These are phyloP conservation scores for Mesorhabditis sp. DNA, from an alignment of 2,888 invertebrate genomes.

Conservation along the genomic window DNA sequence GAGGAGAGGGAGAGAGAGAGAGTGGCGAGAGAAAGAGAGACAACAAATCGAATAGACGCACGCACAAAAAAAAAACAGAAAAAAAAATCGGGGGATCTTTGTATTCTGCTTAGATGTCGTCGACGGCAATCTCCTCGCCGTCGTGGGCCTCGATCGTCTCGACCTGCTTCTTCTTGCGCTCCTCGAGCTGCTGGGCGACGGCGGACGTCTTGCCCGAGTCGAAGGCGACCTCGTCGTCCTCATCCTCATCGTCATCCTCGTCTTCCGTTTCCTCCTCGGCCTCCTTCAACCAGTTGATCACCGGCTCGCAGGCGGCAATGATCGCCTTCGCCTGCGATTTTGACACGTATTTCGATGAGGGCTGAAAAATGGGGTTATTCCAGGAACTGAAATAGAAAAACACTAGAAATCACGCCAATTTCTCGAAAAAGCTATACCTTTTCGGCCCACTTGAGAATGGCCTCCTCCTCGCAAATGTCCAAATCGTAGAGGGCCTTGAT, in stretches of 20 bases:
- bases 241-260: constrained; percentile 72
- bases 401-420: not conserved
- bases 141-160: constrained; percentile 32
- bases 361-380: constrained; percentile 49
- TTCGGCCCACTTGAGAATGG: constrained; percentile 87
- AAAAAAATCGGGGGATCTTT: not conserved
- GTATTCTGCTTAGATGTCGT: constrained; percentile 40
- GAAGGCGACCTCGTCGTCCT: constrained; percentile 63
- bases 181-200: constrained; percentile 16
- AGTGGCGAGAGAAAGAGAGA: constrained; percentile 1
- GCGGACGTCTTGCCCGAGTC: constrained; percentile 32
- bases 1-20: not conserved
- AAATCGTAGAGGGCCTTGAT: constrained; percentile 87
- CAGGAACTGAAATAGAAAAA: not conserved
- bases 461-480: constrained; percentile 90
- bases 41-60: constrained; percentile 8
- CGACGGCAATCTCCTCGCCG: constrained; percentile 49
- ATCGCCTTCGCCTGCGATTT: constrained; percentile 83
- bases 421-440: constrained; percentile 67
- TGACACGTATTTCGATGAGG: constrained; percentile 82
- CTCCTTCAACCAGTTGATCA: constrained; percentile 86
- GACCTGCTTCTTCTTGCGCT: constrained; percentile 13
- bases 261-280: constrained; percentile 85
- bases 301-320: constrained; percentile 83
- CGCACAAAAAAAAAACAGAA: constrained; percentile 7